Evolutionary conservation across 2,113 vertebrate species (phyloP), one percentile per base, ranked within the genome.

Genomic region (Anthoscopus minutus): DNA sequence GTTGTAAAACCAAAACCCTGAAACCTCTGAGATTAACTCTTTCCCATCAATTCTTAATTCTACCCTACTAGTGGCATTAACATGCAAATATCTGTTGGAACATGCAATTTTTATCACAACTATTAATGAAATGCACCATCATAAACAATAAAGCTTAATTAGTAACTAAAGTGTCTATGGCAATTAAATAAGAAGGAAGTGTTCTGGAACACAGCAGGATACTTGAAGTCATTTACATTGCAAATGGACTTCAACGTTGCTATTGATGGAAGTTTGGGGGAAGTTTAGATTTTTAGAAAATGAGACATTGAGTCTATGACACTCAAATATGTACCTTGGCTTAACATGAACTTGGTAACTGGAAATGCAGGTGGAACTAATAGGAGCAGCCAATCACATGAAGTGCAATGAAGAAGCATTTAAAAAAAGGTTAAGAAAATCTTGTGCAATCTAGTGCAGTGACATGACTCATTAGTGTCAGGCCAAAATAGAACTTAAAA

Each of bases 131-230:
- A 92, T 92, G 86, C 88, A 94, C 81, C 94, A 96, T 97, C 89
- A 97, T 97, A 98, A 98, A 98, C 97, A 98, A 98, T 98, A 95
- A 97, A 96, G 96, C 96, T 98, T 98, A 98, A 98, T 98, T 98
- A 98, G 95, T 96, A 97, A 97, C 88, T 97, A 94, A 97, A 98
- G 94, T 97, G 85, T 97, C 97, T 98, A 57, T 28, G 93, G 96
- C 96, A 97, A 97, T 97, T 98, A 97, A 97, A 90, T 96, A 97
- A 97, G 96, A 97, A 97, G 96, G 90, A 98, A 98, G 94, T 38
- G 90, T 97, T 97, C 92, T 97, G 96, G 96, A 97, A 94, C 96
- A 85, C 97, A 97, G 97, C 96, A 95, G 97, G 97, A 95, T 94
- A 96, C 92, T 97, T 96, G 69, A 88, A 97, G 86, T 69, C 74